Base-by-base conservation (phyloP, 2,113 vertebrate genomes). In the Fulmarus glacialis region DNA sequence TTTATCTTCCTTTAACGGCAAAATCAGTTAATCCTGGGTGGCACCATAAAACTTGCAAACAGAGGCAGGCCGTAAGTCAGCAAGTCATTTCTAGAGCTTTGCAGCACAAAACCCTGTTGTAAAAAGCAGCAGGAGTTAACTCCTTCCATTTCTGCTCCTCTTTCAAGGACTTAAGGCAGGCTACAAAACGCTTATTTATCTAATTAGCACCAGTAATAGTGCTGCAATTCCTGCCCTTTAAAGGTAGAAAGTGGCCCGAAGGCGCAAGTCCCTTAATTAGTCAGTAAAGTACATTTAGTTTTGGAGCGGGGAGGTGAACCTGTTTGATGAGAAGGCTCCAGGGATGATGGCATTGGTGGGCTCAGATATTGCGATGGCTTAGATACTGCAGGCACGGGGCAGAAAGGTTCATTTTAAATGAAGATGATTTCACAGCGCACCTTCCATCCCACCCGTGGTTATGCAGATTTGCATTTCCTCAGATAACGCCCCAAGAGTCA, bases 21-120 rank as follows among this genome's bases (percentile, higher is more conserved):
- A 59, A 96, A 94, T 90, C 42, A 67, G 67, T 87, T 47, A 95
- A 89, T 87, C 86, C 89, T 96, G 62, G 90, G 83, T 86, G 45
- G 84, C 78, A 71, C 56, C 72, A 47, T 62, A 77, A 66, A 96
- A 62, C 22, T 75, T 21, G 53, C 7, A 15, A 92, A 89, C 82
- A 96, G 74, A 96, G 80, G 45, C 53, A 87, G n/a, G 23, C 18
- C 17, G 1, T 93, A 86, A 93, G 83, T 75, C 56, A 71, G 66
- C 32, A 66, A 87, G 14, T 70, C 71, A 23, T 70, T 92, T 79
- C n/a, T 8, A 32, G 70, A 74, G 63, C n/a, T n/a, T 6, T 58
- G 93, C 38, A 7, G 72, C 85, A 75, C 80, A 50, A 96, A 73
- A 45, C 55, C 36, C 8, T 9, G 9, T 1, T 15, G 36, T 32